These are phyloP conservation scores for Neodiprion lecontei DNA, from an alignment of 1,140 invertebrate genomes.

Conservation along the genomic window DNA sequence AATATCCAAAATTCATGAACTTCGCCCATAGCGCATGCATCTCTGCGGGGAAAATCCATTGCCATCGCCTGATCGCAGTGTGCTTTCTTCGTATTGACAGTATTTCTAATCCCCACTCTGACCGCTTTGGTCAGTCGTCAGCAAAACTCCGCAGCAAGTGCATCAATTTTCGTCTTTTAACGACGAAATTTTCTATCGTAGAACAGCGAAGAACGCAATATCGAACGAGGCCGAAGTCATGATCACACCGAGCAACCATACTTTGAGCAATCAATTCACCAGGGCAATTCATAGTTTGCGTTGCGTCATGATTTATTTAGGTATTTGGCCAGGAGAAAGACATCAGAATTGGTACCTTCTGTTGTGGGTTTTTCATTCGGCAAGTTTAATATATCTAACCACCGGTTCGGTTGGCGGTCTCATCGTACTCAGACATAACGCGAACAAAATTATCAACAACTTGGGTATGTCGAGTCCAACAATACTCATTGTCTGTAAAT, in stretches of 20 bases:
- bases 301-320: background rate
- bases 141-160: background rate
- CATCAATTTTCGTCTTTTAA: no score
- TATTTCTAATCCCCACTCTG: background rate
- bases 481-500: background rate
- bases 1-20: background rate
- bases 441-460: background rate
- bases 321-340: background rate
- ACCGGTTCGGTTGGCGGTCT: background rate
- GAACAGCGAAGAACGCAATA: background rate
- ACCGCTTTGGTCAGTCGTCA: background rate
- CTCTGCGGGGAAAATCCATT: no score
- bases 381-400: background rate
- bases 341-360: background rate
- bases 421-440: background rate
- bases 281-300: background rate
- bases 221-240: background rate
- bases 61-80: no score
- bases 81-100: background rate
- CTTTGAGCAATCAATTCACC: background rate
- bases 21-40: background rate
- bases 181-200: no score
- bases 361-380: background rate
- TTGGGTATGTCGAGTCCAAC: background rate
- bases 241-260: no score